Base-by-base conservation (phyloP, 2,888 invertebrate genomes). In the Raillietiella orientalis region DNA sequence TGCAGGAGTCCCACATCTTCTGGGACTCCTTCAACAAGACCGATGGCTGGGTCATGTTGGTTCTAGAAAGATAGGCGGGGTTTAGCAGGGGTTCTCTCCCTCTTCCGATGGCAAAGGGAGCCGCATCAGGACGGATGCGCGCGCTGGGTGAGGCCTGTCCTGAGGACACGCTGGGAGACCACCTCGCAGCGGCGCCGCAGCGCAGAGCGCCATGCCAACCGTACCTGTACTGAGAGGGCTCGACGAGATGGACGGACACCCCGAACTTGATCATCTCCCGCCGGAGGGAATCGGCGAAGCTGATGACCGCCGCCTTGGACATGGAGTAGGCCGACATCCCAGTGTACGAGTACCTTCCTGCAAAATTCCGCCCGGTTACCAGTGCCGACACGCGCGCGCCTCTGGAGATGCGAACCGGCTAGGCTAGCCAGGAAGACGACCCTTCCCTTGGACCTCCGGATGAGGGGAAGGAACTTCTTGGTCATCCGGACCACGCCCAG, bases 401-500 rank as follows among this genome's bases (percentile, higher is more conserved):
- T n/a, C n/a, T n/a, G n/a, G n/a, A n/a, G n/a, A n/a, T n/a, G 3
- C 25, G 33, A 27, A 41, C 42, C 42, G 25, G 41, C 40, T 2
- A 40, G 32, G 17, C 40, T 41, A 5, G 41, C 37, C n/a, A 43
- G 39, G 15, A 39, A 36, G 4, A 42, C 36, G n/a, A 43, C 33
- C 19, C 42, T 31, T 5, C 40, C 39, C n/a, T 33, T 30, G 14
- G 36, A 33, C 19, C 36, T 31, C 8, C 41, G 28, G 5, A 44
- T 31, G 14, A 42, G 35, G 0, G 44, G 42, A 16, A 44, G 32
- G 32, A 44, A 44, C 5, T 36, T 36, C 28, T 40, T 38, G 17
- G 42, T 42, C 15, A 43, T 40, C 14, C 42, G 30, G n/a, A 42
- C 36, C n/a, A 38, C 34, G 1, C 44, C 44, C 17, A 44, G 25